Percentiles rank a stretch among this genome's conserved stretches.
These are phyloP conservation scores for Ataeniobius toweri DNA, from an alignment of 2,797 vertebrate species.

Conservation along the genomic window DNA sequence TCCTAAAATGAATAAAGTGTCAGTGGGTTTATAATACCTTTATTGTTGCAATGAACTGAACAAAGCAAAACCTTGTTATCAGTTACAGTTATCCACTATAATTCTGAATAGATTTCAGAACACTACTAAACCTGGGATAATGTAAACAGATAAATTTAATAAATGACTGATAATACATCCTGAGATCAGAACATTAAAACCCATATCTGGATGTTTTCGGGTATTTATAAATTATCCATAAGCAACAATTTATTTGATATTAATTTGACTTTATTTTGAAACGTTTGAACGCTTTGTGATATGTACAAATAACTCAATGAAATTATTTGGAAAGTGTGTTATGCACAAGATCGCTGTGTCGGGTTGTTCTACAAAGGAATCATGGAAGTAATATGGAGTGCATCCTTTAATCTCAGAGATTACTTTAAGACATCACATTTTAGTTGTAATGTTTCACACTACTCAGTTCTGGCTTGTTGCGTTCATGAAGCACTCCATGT, in stretches of 20 bases:
- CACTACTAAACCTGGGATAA: background rate
- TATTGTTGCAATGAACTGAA: background rate
- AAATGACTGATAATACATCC: background rate
- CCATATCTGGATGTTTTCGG: background rate
- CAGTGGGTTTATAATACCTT: background rate
- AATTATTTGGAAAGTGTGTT: background rate
- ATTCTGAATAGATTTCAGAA: background rate
- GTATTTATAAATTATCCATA: background rate
- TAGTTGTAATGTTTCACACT: slow-evolving; percentile 1
- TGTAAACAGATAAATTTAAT: background rate
- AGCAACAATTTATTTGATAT: background rate
- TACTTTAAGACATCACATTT: background rate
- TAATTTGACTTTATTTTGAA: background rate
- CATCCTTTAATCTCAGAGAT: background rate
- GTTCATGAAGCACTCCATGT: background rate
- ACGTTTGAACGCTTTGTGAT: background rate
- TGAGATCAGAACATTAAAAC: background rate
- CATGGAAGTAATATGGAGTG: background rate
- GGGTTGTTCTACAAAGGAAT: background rate
- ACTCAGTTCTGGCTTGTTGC: slow-evolving; percentile 5
- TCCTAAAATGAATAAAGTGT: background rate
- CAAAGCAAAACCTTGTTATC: background rate
- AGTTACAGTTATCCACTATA: background rate
- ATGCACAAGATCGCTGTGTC: background rate
- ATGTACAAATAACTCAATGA: background rate